phyloP scores from a whole-genome alignment of 2,888 invertebrate species.

The Drosophila demipolita region DNA sequence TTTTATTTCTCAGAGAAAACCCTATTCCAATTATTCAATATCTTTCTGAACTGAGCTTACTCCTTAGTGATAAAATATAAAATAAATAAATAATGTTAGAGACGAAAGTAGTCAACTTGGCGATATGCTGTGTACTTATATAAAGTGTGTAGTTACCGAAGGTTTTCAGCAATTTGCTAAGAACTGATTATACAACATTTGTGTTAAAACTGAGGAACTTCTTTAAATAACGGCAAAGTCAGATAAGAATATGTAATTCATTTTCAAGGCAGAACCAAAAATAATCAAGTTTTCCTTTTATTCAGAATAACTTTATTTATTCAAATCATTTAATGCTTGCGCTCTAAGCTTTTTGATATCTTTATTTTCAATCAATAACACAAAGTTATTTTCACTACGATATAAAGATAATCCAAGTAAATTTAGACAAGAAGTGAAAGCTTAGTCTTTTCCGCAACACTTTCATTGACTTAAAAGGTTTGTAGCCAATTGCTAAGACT shows the following conservation, averaged over 20 bases:
- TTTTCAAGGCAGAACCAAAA: not conserved
- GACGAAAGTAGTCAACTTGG: not conserved
- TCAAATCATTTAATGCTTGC: not conserved
- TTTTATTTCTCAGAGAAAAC: not conserved
- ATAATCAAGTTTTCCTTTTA: not conserved
- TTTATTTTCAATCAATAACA: no score
- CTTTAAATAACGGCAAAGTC: not conserved
- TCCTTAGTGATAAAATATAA: constrained; percentile 3
- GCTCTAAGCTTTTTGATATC: no score
- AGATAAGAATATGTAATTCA: not conserved
- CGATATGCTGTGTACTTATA: not conserved
- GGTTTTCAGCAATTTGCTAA: not conserved
- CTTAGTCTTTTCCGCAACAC: no score
- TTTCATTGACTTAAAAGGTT: no score
- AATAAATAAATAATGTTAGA: not conserved
- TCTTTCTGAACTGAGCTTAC: constrained; percentile 6
- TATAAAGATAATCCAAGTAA: no score
- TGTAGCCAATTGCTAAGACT: no score
- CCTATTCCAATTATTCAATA: constrained; percentile 14
- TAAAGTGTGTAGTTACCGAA: not conserved
- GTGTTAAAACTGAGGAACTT: not conserved
- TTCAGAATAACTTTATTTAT: not conserved
- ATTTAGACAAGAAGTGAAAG: no score
- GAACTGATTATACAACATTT: not conserved
- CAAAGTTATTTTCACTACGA: no score